Evolutionary conservation across 2,888 invertebrate genomes (phyloP).

Genomic region (Luperina testacea): DNA sequence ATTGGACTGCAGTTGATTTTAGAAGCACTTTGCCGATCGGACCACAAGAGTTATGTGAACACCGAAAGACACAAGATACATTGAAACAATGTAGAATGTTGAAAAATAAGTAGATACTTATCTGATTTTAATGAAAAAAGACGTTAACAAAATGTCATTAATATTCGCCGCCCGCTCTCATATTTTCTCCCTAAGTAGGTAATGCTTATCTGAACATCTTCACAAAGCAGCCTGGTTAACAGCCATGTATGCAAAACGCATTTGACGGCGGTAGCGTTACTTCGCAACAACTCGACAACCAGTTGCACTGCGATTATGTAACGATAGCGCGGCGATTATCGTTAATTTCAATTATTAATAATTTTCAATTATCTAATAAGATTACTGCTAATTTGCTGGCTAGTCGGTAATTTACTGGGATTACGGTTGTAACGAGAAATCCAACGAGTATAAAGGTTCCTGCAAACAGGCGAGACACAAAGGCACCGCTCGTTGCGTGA

Average conservation of each 20-base stretch:
- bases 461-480: too few species aligned
- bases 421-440: slow-evolving; percentile 16
- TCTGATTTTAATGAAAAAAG: neutral
- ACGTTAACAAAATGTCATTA: neutral
- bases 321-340: slow-evolving; percentile 60
- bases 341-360: slow-evolving; percentile 64
- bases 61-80: neutral
- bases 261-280: slow-evolving; percentile 24
- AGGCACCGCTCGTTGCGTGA: too few species aligned
- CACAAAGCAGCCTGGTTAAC: slow-evolving; percentile 37
- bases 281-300: slow-evolving; percentile 40
- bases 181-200: slow-evolving; percentile 8
- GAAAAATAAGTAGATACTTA: neutral
- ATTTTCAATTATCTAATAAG: slow-evolving; percentile 66
- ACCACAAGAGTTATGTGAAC: neutral
- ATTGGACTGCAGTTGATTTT: neutral
- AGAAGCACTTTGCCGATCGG: slow-evolving; percentile 8
- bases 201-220: slow-evolving; percentile 36
- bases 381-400: slow-evolving; percentile 52
- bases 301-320: slow-evolving; percentile 50
- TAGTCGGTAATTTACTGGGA: slow-evolving; percentile 22
- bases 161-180: neutral
- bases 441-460: neutral
- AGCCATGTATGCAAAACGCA: slow-evolving; percentile 50
- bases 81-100: neutral